A percentile compares a stretch with the other conserved stretches of the same genome.
These are phyloP conservation scores for Nycteola revayana DNA, from an alignment of 2,888 invertebrate genomes.

Conservation along the genomic window DNA sequence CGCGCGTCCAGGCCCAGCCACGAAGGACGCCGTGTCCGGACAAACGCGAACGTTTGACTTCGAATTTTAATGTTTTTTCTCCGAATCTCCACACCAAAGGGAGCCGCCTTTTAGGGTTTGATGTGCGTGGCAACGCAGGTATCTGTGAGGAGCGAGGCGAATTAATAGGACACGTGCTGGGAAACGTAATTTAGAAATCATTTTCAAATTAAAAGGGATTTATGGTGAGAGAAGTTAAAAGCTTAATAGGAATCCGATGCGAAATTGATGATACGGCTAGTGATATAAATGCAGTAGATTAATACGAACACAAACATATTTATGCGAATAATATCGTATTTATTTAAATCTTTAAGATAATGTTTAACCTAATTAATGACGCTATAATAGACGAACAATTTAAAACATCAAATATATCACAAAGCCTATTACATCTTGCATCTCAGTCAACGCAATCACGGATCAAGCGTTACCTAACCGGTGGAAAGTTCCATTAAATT, in stretches of 20 bases:
- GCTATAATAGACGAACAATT: too few species aligned
- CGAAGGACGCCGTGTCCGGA: slow-evolving; percentile 43
- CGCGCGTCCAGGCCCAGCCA: slow-evolving; percentile 42
- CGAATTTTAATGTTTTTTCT: slow-evolving; percentile 60
- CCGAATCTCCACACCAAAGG: slow-evolving; percentile 47
- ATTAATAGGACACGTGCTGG: slow-evolving; percentile 23
- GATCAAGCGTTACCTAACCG: slow-evolving; percentile 21
- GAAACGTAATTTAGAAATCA: slow-evolving; percentile 31
- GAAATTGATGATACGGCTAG: slow-evolving; percentile 30
- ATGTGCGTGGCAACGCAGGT: slow-evolving; percentile 30
- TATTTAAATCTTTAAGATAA: too few species aligned
- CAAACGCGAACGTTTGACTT: slow-evolving; percentile 33
- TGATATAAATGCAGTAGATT: slow-evolving; percentile 9
- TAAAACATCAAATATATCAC: not conserved
- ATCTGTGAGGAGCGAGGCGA: slow-evolving; percentile 23
- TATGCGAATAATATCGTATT: too few species aligned
- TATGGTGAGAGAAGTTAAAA: slow-evolving; percentile 15
- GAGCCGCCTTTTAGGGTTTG: slow-evolving; percentile 39
- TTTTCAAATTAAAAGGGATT: slow-evolving; percentile 31
- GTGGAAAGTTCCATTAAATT: slow-evolving; percentile 32
- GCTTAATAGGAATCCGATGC: slow-evolving; percentile 34
- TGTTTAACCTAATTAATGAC: too few species aligned
- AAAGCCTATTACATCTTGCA: slow-evolving; percentile 15
- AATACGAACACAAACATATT: slow-evolving; percentile 3
- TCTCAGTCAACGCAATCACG: slow-evolving; percentile 17